phyloP scores from a whole-genome alignment of 1,140 invertebrate species.

The Globodera rostochiensis region DNA sequence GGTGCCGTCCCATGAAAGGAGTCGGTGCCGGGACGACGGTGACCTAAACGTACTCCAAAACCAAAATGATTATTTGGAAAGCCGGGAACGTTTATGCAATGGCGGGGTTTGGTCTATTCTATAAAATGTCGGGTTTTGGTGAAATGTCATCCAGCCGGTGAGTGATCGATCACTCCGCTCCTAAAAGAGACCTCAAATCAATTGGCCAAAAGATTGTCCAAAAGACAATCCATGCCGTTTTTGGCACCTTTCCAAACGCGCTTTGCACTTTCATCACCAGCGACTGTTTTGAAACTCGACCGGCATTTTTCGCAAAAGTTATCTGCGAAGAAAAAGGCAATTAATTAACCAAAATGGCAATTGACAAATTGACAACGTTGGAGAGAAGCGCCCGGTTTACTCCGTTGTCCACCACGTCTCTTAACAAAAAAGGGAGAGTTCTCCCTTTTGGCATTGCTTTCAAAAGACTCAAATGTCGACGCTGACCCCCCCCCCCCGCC shows the following conservation, averaged over 20 bases:
- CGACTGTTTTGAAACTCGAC: conserved; percentile 30
- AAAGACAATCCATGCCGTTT: neutral
- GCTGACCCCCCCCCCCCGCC: neutral
- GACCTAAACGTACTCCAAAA: conserved; percentile 35
- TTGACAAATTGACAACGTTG: conserved; percentile 37
- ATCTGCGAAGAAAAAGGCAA: conserved; percentile 1
- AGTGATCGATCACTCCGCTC: neutral
- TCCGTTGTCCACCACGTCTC: conserved; percentile 57
- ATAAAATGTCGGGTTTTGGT: no score
- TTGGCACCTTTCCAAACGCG: conserved; percentile 52
- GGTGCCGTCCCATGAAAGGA: conserved; percentile 13
- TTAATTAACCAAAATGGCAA: neutral
- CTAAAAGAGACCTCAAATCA: neutral
- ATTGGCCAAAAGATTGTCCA: neutral
- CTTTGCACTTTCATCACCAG: conserved; percentile 52
- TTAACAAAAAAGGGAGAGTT: neutral
- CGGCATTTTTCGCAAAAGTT: conserved; percentile 17
- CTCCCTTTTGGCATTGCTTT: neutral
- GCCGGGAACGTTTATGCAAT: neutral
- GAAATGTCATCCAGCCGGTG: no score
- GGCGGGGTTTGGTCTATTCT: no score
- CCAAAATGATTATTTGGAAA: neutral
- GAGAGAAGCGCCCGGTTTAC: conserved; percentile 55
- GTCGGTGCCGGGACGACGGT: conserved; percentile 37
- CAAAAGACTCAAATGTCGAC: neutral